These are phyloP conservation scores for Himantopus leucocephalus DNA, from an alignment of 2,113 vertebrate species.

Conservation along the genomic window DNA sequence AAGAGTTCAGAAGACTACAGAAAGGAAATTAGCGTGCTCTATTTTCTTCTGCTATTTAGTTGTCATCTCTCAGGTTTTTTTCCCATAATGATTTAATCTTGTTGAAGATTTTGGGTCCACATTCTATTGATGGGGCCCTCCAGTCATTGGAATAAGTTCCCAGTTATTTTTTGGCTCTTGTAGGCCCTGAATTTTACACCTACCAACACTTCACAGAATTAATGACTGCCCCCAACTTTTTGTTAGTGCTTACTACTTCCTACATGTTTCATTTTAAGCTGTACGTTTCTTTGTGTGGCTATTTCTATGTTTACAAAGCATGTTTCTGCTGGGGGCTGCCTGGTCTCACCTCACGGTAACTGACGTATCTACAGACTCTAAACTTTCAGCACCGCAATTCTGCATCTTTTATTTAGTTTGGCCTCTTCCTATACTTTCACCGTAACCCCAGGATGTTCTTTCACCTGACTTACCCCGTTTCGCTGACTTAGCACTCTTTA, in stretches of 20 bases:
- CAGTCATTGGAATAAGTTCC: accelerated
- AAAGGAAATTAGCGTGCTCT: neutral
- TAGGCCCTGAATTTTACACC: neutral
- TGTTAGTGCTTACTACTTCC: neutral
- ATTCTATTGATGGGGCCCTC: neutral
- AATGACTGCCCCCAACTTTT: neutral
- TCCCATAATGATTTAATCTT: neutral
- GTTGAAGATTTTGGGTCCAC: neutral
- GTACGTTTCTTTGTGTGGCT: neutral
- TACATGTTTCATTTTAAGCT: neutral
- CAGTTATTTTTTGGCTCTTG: neutral
- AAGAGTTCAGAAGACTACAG: neutral
- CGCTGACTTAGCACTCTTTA: too few species aligned
- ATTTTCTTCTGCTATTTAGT: neutral
- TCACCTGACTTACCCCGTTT: neutral
- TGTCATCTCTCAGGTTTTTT: neutral
- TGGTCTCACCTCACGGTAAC: neutral
- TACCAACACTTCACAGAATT: neutral
- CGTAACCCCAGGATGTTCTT: neutral
- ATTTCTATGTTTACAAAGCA: neutral
- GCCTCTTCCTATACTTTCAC: neutral
- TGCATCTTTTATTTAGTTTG: neutral
- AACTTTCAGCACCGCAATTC: neutral
- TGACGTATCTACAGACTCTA: neutral
- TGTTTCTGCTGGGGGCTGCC: neutral